Evolutionary conservation across 2,797 vertebrate genomes (phyloP), one percentile per base, ranked within the genome.

Genomic region (Loriculus beryllinus): DNA sequence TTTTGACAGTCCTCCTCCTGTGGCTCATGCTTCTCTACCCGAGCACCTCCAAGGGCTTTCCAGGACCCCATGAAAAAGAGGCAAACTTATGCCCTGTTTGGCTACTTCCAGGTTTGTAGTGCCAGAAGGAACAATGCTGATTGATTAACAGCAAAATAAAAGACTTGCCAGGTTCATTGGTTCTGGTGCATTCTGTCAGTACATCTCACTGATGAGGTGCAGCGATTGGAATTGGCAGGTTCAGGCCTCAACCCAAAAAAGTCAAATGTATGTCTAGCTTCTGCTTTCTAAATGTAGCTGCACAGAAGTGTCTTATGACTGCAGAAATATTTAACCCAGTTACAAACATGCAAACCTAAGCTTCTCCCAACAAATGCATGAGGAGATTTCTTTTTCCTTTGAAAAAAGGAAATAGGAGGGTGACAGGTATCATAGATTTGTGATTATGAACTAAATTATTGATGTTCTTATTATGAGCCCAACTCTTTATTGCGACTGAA

Each of bases 381-480:
- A 56, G 77, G 35, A 49, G 69, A 65, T 63, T 23, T 59, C 18
- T 75, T 71, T 63, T 86, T 48, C 43, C 62, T 68, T 72, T 3
- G 12, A 33, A 39, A 72, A 75, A 69, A 78, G 40, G 40, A 85
- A 63, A 40, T 10, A 35, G 74, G 62, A 75, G 70, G 45, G n/a
- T 65, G 69, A 49, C 70, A 78, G 77, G n/a, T 14, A 14, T 15
- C 69, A 10, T 6, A n/a, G 82, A 76, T 82, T 49, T 54, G 67
- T 65, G 83, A 47, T 72, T 69, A 28, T 79, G 63, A 94, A 57
- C 59, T 79, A 16, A 84, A 88, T 93, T 92, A 94, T 54, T 84
- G 74, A 88, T 88, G 62, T 14, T 83, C 62, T 84, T 59, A 64
- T 42, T 42, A 60, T 25, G 39, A 93, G 52, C 71, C 23, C 47